A percentile compares a stretch with the other conserved stretches of the same genome.
Evolutionary conservation across 2,113 vertebrate species (phyloP).

Genomic region (Platysteira castanea): DNA sequence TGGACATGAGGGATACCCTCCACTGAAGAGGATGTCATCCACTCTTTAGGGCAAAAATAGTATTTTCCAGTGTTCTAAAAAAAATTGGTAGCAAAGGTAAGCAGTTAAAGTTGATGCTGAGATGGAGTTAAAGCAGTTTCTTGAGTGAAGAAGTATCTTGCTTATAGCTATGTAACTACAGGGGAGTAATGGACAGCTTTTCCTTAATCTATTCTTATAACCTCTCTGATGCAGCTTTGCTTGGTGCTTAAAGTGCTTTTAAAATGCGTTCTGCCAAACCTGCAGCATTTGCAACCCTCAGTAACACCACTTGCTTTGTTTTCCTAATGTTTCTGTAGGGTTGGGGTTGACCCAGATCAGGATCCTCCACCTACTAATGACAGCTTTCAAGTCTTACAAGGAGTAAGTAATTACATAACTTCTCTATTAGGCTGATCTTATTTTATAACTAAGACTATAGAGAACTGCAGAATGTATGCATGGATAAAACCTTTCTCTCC

Average conservation of each 20-base stretch:
- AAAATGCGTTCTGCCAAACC: not conserved
- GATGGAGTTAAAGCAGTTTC: not conserved
- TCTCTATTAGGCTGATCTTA: constrained; percentile 7
- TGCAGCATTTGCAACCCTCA: not conserved
- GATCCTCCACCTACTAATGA: constrained; percentile 88
- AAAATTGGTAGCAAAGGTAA: not conserved
- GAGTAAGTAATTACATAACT: constrained; percentile 79
- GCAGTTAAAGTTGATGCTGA: not conserved
- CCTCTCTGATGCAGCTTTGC: constrained; percentile 47
- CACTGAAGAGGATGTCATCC: not conserved
- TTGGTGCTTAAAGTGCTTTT: constrained; percentile 41
- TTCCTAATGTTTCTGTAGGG: constrained; percentile 76
- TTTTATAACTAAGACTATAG: not conserved
- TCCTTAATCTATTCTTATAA: not conserved
- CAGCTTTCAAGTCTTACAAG: constrained; percentile 96
- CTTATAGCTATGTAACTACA: not conserved
- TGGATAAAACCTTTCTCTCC: not conserved
- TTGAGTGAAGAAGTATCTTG: not conserved
- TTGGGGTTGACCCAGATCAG: constrained; percentile 96
- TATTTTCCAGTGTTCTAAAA: not conserved
- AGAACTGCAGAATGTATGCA: not conserved
- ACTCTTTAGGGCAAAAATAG: not conserved
- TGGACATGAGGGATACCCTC: not conserved
- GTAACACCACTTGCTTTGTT: constrained; percentile 63
- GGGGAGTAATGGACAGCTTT: not conserved